Evolutionary conservation across 2,113 vertebrate species (phyloP), one percentile per base, ranked within the genome.

Genomic region (Leptodactylus fuscus): DNA sequence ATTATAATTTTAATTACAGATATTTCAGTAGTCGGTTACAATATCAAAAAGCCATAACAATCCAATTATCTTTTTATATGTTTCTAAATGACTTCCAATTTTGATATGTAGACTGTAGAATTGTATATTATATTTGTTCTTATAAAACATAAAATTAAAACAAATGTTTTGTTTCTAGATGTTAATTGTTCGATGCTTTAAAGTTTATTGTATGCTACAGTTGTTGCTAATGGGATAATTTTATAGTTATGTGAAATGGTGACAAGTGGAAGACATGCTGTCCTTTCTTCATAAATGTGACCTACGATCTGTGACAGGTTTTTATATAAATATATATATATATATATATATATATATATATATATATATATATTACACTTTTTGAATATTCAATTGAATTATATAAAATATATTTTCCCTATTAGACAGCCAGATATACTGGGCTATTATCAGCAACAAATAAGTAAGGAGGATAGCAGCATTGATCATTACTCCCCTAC

Each of bases 1-100:
- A 76, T 80, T 80, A 60, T 44, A 76, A 80, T 80, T 62, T 80
- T 80, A 80, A 80, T 80, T 80, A 80, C 53, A 80, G 53, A 80
- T 80, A 60, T 62, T 62, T 44, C 77, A 80, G 12, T 29, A 80
- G 73, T 48, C 27, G 51, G 55, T 41, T 62, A 58, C 53, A 62
- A 80, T 79, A 58, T 58, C 32, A 79, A 58, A 79, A 79, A 44
- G 38, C 77, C 77, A 62, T 62, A 80, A 41, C 77, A 80, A 41
- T 80, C 77, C 58, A 48, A 76, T 76, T 76, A 76, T 80, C 20
- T 36, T 78, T 80, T 80, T 80, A 80, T 60, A 44, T 62, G 13
- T 62, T 58, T 58, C 55, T 24, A 55, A 62, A 80, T 60, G n/a
- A 62, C 77, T 62, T 55, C 38, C 53, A 62, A 62, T 44, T 80